phyloP scores from a whole-genome alignment of 2,888 invertebrate genomes.

The Asteroscopus sphinx region DNA sequence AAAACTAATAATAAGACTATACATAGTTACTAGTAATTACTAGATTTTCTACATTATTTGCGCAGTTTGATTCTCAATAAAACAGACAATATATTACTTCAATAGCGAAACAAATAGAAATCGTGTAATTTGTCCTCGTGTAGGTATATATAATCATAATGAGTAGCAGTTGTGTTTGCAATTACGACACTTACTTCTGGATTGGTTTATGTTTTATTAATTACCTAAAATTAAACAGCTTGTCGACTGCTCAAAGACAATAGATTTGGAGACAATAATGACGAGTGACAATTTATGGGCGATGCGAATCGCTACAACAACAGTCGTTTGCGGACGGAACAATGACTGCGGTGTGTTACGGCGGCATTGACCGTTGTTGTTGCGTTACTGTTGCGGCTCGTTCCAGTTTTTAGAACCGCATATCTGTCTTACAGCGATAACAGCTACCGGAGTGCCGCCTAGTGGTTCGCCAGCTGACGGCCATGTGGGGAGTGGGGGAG shows the following conservation, averaged over 20 bases:
- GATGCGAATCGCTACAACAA: conserved; percentile 6
- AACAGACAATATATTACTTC: not conserved
- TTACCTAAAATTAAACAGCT: conserved; percentile 1
- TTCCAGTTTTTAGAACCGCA: conserved; percentile 22
- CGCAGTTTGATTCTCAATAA: not conserved
- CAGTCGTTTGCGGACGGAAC: conserved; percentile 21
- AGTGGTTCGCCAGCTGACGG: conserved; percentile 58
- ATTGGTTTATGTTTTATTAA: conserved; percentile 8
- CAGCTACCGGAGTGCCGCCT: conserved; percentile 34
- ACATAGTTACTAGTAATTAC: too few species aligned
- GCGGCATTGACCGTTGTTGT: conserved; percentile 28
- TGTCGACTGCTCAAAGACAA: conserved; percentile 7
- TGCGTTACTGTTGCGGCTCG: conserved; percentile 15
- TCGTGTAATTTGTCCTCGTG: conserved; percentile 3
- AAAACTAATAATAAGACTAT: too few species aligned
- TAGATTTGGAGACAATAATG: conserved; percentile 16
- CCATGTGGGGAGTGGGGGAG: conserved; percentile 74
- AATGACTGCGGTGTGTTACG: conserved; percentile 17
- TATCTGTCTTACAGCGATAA: conserved; percentile 47
- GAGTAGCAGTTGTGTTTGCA: conserved; percentile 4
- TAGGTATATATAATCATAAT: too few species aligned
- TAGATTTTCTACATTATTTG: not conserved
- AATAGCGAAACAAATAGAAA: conserved; percentile 10
- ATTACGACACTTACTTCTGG: not conserved
- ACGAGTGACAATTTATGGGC: conserved; percentile 15